Evolutionary conservation across 30 jellyfish, hydroid and myxozoan species (phyloP).

Genomic region (Cassiopea xamachana): DNA sequence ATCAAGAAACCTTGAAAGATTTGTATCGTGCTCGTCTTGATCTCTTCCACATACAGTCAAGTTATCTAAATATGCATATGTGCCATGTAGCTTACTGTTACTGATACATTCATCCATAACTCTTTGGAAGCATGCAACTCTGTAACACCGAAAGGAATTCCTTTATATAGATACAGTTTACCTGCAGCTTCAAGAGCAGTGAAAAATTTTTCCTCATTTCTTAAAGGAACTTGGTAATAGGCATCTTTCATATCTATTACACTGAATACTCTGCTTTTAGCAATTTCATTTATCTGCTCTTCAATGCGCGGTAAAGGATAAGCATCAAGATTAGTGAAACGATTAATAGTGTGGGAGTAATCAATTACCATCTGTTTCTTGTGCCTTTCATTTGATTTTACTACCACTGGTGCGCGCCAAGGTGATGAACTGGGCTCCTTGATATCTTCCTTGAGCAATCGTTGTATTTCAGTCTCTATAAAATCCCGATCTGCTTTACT

Average conservation of each 20-base stretch:
- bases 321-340: conserved; percentile 71
- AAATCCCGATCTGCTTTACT: conserved; percentile 40
- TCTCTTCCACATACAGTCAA: conserved; percentile 65
- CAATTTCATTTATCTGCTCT: conserved; percentile 7
- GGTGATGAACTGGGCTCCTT: conserved; percentile 84
- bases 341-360: conserved; percentile 49
- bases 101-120: conserved; percentile 13
- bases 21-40: conserved; percentile 74
- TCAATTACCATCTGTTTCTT: conserved; percentile 58
- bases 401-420: conserved; percentile 86
- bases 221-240: conserved; percentile 53
- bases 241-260: conserved; percentile 56
- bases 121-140: conserved; percentile 71
- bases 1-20: conserved; percentile 56
- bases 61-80: conserved; percentile 60
- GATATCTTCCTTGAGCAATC: conserved; percentile 74
- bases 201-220: conserved; percentile 21
- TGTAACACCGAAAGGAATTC: conserved; percentile 74
- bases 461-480: conserved; percentile 39
- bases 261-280: conserved; percentile 33
- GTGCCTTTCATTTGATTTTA: conserved; percentile 19
- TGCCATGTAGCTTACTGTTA: conserved; percentile 16
- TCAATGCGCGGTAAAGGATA: conserved; percentile 51
- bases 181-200: conserved; percentile 47
- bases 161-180: conserved; percentile 34